A percentile compares a stretch with the other conserved stretches of the same genome.
Conservation (phyloP, 1,140 invertebrate species). For the Cydia amplana region DNA sequence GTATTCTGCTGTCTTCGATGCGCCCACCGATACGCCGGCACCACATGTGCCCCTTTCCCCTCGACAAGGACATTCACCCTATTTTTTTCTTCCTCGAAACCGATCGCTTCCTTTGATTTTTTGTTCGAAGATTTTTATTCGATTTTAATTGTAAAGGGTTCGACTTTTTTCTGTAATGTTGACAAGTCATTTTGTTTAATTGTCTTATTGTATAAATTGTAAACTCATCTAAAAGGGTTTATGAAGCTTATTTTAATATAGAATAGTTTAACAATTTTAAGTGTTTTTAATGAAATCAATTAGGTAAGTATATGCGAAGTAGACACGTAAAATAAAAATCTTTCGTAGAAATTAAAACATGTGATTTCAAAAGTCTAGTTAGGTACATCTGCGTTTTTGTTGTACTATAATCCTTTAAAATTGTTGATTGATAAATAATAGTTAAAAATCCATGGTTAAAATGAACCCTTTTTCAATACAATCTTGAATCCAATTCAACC, state of each 20-base stretch:
- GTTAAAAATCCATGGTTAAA: conserved; percentile 51
- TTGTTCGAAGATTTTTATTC: conserved; percentile 54
- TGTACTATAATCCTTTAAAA: conserved; percentile 13
- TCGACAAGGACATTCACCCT: conserved; percentile 67
- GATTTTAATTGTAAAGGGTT: conserved; percentile 65
- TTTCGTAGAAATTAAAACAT: background rate
- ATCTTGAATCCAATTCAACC: conserved; percentile 54
- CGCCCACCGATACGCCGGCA: background rate
- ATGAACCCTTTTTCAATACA: conserved; percentile 59
- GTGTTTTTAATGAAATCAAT: background rate
- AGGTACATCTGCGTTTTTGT: background rate
- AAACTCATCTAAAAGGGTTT: conserved; percentile 31
- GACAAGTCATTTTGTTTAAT: conserved; percentile 64
- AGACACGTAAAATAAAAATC: background rate
- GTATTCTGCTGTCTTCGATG: conserved; percentile 45
- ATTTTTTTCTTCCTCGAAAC: conserved; percentile 57
- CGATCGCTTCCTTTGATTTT: conserved; percentile 60
- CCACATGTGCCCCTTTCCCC: conserved; percentile 45
- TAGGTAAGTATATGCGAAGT: too few relatives aligned
- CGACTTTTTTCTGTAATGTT: conserved; percentile 49
- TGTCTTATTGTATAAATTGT: conserved; percentile 37
- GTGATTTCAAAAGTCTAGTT: background rate
- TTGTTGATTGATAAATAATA: conserved; percentile 34
- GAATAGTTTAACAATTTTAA: conserved; percentile 6
- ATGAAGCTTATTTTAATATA: conserved; percentile 11